phyloP scores from a whole-genome alignment of 2,888 invertebrate species.

The Chaetogeoica ovagalla region DNA sequence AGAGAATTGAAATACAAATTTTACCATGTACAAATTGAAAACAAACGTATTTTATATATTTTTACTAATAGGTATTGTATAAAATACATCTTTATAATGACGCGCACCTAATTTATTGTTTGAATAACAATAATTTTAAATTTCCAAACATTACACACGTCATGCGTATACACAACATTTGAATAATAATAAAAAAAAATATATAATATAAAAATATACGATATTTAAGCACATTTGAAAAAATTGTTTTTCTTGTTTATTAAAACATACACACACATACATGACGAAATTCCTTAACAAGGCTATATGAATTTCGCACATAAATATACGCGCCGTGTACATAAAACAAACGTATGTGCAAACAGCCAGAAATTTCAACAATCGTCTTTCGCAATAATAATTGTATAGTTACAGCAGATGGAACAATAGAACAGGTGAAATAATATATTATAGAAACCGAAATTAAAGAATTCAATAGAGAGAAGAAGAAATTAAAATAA shows the following conservation, averaged over 20 bases:
- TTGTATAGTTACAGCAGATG: background rate
- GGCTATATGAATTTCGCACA: background rate
- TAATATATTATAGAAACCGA: too few relatives aligned
- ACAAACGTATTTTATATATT: too few relatives aligned
- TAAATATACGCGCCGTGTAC: slow-evolving; percentile 8
- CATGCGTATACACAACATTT: background rate
- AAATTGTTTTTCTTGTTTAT: slow-evolving; percentile 7
- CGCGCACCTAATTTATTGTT: too few relatives aligned
- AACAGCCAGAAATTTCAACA: slow-evolving; percentile 10
- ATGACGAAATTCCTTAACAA: slow-evolving; percentile 28
- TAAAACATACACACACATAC: background rate
- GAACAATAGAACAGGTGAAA: background rate
- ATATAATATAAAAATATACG: background rate
- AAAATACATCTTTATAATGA: too few relatives aligned
- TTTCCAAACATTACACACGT: too few relatives aligned
- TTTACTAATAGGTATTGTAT: too few relatives aligned
- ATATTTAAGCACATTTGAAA: background rate
- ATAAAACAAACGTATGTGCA: background rate
- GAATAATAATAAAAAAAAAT: too few relatives aligned
- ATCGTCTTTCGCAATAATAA: slow-evolving; percentile 29
- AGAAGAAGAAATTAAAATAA: too few relatives aligned
- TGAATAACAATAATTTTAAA: too few relatives aligned
- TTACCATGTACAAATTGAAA: background rate
- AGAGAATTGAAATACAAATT: background rate
- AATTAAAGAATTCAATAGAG: too few relatives aligned